Evolutionary conservation across 2,888 invertebrate genomes (phyloP).

Genomic region (Cephus nigrinus): DNA sequence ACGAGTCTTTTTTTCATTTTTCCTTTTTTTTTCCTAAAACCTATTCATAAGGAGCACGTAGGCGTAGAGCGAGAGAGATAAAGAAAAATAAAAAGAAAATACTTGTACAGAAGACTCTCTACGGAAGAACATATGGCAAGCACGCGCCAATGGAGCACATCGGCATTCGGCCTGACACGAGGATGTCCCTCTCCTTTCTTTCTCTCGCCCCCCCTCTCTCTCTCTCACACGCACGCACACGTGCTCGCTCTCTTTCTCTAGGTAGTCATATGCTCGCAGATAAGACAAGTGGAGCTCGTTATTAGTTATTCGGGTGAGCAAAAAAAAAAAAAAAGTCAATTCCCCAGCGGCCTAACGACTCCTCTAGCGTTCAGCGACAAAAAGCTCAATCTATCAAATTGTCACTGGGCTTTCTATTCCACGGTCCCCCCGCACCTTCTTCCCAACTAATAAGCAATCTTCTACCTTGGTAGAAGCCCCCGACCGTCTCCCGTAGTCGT

Average conservation of each 20-base stretch:
- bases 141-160: background rate
- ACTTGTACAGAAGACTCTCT: background rate
- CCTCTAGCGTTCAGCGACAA: constrained; percentile 29
- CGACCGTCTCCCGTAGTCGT: background rate
- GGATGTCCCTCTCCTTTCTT: background rate
- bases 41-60: constrained; percentile 9
- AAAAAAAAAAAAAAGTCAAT: constrained; percentile 37
- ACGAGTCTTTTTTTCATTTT: background rate
- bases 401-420: constrained; percentile 55
- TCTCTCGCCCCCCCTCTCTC: background rate
- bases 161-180: background rate
- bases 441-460: constrained; percentile 50
- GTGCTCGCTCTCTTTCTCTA: constrained; percentile 27
- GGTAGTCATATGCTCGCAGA: constrained; percentile 22
- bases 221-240: background rate
- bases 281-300: constrained; percentile 35
- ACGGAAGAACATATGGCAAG: background rate
- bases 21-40: background rate
- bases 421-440: constrained; percentile 34
- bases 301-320: constrained; percentile 40
- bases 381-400: constrained; percentile 60
- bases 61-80: constrained; percentile 10
- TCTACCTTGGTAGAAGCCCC: constrained; percentile 12
- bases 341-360: constrained; percentile 27
- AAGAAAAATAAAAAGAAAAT: constrained; percentile 10